Percentiles rank a stretch among this genome's conserved stretches.
Conservation (phyloP, 1,140 invertebrate genomes). For the Pseudachorutes palmiensis region DNA sequence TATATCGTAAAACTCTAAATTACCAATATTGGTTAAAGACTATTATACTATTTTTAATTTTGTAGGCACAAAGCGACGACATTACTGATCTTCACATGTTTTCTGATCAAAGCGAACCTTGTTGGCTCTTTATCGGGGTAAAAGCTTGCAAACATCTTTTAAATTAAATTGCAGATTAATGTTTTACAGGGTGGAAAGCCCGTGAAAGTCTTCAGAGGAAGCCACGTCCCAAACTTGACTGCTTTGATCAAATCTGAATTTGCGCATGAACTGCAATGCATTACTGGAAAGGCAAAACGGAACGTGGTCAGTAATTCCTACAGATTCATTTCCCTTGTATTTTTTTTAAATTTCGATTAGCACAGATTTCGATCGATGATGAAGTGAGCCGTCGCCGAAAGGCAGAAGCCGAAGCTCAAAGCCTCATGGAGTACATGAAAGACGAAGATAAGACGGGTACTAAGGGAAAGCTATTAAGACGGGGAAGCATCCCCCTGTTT, state of each 20-base stretch:
- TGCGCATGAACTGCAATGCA: constrained; percentile 52
- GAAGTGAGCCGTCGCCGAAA: constrained; percentile 29
- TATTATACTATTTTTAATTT: neutral
- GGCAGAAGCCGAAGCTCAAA: constrained; percentile 31
- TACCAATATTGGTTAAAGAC: too few species aligned
- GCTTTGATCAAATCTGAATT: constrained; percentile 67
- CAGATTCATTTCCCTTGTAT: too few species aligned
- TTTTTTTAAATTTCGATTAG: too few species aligned
- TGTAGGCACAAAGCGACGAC: constrained; percentile 71
- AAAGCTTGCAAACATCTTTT: too few species aligned
- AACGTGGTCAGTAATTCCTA: too few species aligned
- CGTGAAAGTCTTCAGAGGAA: constrained; percentile 74
- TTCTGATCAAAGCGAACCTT: constrained; percentile 77
- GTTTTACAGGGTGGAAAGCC: constrained; percentile 62
- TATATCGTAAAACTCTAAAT: too few species aligned
- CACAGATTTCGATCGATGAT: constrained; percentile 33
- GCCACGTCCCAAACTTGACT: constrained; percentile 68
- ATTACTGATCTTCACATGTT: constrained; percentile 70
- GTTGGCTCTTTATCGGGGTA: constrained; percentile 82
- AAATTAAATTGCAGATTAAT: too few species aligned
- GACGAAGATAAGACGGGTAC: constrained; percentile 28
- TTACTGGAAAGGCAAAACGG: constrained; percentile 38
- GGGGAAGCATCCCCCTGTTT: too few species aligned
- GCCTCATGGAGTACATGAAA: constrained; percentile 28
- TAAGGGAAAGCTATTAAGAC: too few species aligned